phyloP scores from a whole-genome alignment of 2,888 invertebrate genomes.

The Brassicogethes aeneus region DNA sequence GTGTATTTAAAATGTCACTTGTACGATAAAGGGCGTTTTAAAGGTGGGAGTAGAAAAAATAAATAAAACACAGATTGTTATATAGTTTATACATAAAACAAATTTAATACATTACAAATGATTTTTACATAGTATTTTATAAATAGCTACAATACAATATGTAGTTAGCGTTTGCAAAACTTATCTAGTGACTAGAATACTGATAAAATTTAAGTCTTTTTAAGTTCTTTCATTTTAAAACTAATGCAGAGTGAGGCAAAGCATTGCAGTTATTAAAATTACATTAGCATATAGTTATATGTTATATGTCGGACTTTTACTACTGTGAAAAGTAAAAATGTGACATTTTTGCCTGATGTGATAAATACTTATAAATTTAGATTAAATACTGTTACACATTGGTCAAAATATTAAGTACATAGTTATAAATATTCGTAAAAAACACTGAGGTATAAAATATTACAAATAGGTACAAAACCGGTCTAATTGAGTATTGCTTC shows the following conservation, averaged over 20 bases:
- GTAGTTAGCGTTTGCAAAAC: constrained; percentile 24
- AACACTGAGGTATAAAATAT: constrained; percentile 38
- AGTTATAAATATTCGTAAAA: constrained; percentile 29
- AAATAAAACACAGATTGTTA: constrained; percentile 2
- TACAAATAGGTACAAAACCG: constrained; percentile 32
- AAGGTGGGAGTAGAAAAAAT: too few relatives aligned
- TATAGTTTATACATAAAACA: constrained; percentile 28
- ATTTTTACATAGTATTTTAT: constrained; percentile 22
- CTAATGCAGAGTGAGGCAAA: constrained; percentile 23
- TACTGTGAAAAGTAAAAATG: constrained; percentile 12
- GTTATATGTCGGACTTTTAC: not conserved
- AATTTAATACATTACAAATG: constrained; percentile 30
- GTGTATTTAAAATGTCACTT: too few relatives aligned
- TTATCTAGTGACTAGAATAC: constrained; percentile 36
- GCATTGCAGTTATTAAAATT: constrained; percentile 16
- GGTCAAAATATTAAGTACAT: constrained; percentile 33
- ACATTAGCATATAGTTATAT: constrained; percentile 7
- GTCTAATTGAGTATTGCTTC: constrained; percentile 21
- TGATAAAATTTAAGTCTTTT: constrained; percentile 34
- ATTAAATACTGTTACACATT: constrained; percentile 31
- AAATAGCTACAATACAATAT: constrained; percentile 23
- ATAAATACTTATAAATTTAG: constrained; percentile 17
- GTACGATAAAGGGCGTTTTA: too few relatives aligned
- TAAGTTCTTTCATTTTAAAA: constrained; percentile 20
- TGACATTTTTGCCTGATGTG: constrained; percentile 17